Conservation (phyloP, 64 coral and sea anemone species). For the Montipora cactus region DNA sequence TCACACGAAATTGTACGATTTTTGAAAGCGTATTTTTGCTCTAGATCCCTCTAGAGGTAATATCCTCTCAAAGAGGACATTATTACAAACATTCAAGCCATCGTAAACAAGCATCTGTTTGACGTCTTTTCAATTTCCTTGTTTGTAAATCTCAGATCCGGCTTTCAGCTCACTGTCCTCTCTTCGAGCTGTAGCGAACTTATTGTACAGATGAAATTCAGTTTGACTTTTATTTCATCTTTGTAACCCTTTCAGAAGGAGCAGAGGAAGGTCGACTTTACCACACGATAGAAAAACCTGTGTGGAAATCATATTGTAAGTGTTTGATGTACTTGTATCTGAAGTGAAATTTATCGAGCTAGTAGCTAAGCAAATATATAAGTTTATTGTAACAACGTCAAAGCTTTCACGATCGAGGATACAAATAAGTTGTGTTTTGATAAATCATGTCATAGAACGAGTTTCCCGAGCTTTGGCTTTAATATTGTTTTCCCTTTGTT, state of each 20-base stretch:
- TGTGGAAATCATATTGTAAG: constrained; percentile 81
- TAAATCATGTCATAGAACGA: background rate
- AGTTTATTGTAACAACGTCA: background rate
- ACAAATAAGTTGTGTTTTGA: background rate
- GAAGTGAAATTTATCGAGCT: too few relatives aligned
- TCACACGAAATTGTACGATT: too few relatives aligned
- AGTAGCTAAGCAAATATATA: background rate
- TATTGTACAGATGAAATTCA: background rate
- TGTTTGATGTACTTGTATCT: background rate
- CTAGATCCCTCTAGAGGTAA: too few relatives aligned
- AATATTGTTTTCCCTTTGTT: background rate
- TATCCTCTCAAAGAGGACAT: too few relatives aligned
- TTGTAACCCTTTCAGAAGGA: background rate
- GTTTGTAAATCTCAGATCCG: too few relatives aligned
- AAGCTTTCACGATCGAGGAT: background rate
- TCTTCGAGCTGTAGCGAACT: background rate
- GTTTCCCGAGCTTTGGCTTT: background rate
- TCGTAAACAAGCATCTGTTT: too few relatives aligned
- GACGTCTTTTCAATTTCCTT: too few relatives aligned
- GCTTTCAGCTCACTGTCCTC: background rate
- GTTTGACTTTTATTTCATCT: background rate
- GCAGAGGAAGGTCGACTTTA: constrained; percentile 61
- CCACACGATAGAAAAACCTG: constrained; percentile 56
- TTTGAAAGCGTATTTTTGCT: too few relatives aligned
- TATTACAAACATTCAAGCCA: too few relatives aligned